Percentiles rank a stretch among this genome's conserved stretches.
Evolutionary conservation across 2,113 vertebrate genomes (phyloP).

Genomic region (Platanista minor): DNA sequence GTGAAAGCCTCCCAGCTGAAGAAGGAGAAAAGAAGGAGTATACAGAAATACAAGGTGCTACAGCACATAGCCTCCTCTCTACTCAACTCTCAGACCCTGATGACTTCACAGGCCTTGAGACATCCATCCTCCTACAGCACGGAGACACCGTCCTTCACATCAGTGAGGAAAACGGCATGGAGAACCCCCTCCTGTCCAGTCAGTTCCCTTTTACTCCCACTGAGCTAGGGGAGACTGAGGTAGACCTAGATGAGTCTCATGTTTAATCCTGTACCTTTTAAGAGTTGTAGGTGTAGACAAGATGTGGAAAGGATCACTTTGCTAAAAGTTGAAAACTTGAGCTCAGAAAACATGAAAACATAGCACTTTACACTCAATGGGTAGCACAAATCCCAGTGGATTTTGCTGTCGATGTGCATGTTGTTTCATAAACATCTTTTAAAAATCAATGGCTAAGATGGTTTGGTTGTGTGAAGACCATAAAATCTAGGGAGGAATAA

Average conservation of each 20-base stretch:
- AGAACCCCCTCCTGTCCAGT: slow-evolving; percentile 91
- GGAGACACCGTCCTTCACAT: slow-evolving; percentile 86
- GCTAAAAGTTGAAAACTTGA: background rate
- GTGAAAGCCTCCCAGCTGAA: slow-evolving; percentile 64
- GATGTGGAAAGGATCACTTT: background rate
- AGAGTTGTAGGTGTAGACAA: background rate
- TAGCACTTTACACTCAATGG: slow-evolving; percentile 78
- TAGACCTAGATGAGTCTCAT: slow-evolving; percentile 91
- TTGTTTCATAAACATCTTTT: slow-evolving; percentile 45
- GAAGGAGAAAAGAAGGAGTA: slow-evolving; percentile 75
- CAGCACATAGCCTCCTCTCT: slow-evolving; percentile 71
- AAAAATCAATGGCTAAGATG: slow-evolving; percentile 52
- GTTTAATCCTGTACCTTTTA: slow-evolving; percentile 80
- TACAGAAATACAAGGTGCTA: slow-evolving; percentile 61
- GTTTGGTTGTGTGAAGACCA: slow-evolving; percentile 63
- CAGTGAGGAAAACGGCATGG: slow-evolving; percentile 90
- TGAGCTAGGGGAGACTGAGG: slow-evolving; percentile 83
- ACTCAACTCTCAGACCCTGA: slow-evolving; percentile 86
- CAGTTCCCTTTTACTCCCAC: slow-evolving; percentile 81
- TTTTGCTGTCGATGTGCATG: slow-evolving; percentile 32
- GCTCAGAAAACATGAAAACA: slow-evolving; percentile 46
- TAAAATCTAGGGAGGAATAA: slow-evolving; percentile 53
- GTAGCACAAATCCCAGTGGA: slow-evolving; percentile 40
- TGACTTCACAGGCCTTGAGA: slow-evolving; percentile 88
- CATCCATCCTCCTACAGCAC: slow-evolving; percentile 87